These are phyloP conservation scores for Manis pentadactyla DNA, from an alignment of 2,797 vertebrate genomes.

Conservation along the genomic window DNA sequence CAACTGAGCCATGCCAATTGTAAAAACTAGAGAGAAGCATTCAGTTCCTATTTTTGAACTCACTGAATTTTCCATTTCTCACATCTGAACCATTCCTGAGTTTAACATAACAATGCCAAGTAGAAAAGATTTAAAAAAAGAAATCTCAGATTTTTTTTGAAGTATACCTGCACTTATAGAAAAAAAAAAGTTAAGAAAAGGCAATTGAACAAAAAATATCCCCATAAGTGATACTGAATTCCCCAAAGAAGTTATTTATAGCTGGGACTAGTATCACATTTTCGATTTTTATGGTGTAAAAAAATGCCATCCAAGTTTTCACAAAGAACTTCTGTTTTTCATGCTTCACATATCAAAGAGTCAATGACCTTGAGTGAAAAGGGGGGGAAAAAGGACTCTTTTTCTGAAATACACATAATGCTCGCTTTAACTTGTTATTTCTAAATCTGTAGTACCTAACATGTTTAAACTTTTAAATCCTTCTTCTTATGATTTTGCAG, in stretches of 20 bases:
- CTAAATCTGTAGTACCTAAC: background rate
- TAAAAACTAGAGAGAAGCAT: background rate
- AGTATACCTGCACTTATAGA: background rate
- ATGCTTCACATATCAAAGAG: conserved; percentile 20
- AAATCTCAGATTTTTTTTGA: background rate
- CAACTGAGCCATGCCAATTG: background rate
- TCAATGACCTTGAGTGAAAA: background rate
- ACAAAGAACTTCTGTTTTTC: conserved; percentile 50
- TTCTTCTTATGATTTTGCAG: conserved; percentile 9
- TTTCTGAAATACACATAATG: conserved; percentile 14
- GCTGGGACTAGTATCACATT: conserved; percentile 32
- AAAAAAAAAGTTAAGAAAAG: conserved; percentile 43
- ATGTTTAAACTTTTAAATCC: conserved; percentile 48
- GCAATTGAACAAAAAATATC: background rate
- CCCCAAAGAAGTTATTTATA: conserved; percentile 58
- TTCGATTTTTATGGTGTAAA: conserved; percentile 50
- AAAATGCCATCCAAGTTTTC: conserved; percentile 40
- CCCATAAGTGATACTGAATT: background rate
- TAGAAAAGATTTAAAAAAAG: background rate
- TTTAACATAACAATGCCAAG: background rate
- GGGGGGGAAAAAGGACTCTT: background rate
- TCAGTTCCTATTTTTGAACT: conserved; percentile 25
- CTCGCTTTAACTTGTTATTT: background rate
- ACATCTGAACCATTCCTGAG: background rate
- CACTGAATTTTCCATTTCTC: conserved; percentile 31